A percentile compares a stretch with the other conserved stretches of the same genome.
Conservation (phyloP, 1,140 invertebrate species). For the Planococcus citri region DNA sequence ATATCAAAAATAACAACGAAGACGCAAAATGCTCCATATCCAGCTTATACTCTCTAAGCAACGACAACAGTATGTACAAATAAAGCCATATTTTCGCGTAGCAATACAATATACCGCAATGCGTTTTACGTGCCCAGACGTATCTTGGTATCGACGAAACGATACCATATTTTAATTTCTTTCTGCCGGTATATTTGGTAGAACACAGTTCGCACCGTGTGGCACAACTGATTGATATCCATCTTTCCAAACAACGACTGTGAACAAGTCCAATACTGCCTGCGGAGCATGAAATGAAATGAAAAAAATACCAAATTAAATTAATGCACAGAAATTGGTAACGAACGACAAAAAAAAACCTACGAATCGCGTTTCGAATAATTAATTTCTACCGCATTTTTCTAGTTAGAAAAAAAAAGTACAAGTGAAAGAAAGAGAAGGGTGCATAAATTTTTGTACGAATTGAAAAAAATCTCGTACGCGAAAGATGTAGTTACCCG, state of each 20-base stretch:
- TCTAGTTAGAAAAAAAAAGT: too few relatives aligned
- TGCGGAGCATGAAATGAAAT: background rate
- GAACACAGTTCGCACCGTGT: background rate
- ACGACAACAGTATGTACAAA: background rate
- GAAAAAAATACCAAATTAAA: background rate
- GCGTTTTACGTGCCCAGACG: background rate
- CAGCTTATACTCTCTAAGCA: background rate
- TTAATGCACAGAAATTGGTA: background rate
- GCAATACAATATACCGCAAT: slow-evolving; percentile 4
- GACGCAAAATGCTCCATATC: background rate
- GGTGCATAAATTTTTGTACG: background rate
- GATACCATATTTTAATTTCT: slow-evolving; percentile 1
- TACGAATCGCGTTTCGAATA: too few relatives aligned
- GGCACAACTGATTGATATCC: background rate
- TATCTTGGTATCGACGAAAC: background rate
- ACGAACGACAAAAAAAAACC: too few relatives aligned
- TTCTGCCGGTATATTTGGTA: background rate
- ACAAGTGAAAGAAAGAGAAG: too few relatives aligned
- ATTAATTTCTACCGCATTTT: too few relatives aligned
- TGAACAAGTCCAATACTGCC: background rate
- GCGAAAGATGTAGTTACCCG: background rate
- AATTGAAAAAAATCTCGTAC: background rate
- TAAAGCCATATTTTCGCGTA: slow-evolving; percentile 9
- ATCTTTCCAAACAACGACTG: background rate
- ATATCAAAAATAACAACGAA: background rate